These are phyloP conservation scores for Theocolax elegans DNA, from an alignment of 1,140 invertebrate genomes.

Conservation along the genomic window DNA sequence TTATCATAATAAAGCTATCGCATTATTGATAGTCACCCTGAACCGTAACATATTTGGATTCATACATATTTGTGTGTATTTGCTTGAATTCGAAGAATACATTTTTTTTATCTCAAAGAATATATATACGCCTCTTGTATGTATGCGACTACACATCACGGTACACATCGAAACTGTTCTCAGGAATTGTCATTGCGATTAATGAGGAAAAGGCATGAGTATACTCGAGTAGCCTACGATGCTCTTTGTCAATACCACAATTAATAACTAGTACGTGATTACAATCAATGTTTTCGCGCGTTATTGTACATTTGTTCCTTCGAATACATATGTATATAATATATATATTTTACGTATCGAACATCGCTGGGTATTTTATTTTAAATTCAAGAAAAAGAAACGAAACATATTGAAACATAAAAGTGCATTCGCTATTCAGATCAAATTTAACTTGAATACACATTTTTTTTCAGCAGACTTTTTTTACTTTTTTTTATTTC, in stretches of 20 bases:
- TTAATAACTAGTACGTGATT: constrained; percentile 19
- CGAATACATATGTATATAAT: constrained; percentile 50
- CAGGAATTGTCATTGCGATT: constrained; percentile 43
- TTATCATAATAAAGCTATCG: constrained; percentile 47
- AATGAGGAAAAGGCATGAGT: constrained; percentile 49
- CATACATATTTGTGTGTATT: constrained; percentile 20
- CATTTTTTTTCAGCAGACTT: background rate
- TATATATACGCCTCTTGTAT: constrained; percentile 42
- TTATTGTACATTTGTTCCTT: constrained; percentile 53
- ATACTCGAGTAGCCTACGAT: constrained; percentile 41
- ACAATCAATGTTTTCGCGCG: constrained; percentile 30
- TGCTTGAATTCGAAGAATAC: constrained; percentile 51
- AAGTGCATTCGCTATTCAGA: background rate
- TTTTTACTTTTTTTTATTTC: background rate
- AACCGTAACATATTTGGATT: constrained; percentile 29
- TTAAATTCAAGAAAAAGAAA: constrained; percentile 29
- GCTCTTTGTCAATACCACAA: constrained; percentile 35
- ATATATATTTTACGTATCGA: constrained; percentile 48
- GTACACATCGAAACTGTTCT: constrained; percentile 25
- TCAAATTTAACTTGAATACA: constrained; percentile 1
- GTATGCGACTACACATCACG: constrained; percentile 13
- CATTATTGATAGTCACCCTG: constrained; percentile 42
- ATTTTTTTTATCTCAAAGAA: constrained; percentile 41
- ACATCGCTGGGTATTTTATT: constrained; percentile 51
- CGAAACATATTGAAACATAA: constrained; percentile 1